phyloP scores from a whole-genome alignment of 2,797 vertebrate species.

The Mionectes olivaceus region DNA sequence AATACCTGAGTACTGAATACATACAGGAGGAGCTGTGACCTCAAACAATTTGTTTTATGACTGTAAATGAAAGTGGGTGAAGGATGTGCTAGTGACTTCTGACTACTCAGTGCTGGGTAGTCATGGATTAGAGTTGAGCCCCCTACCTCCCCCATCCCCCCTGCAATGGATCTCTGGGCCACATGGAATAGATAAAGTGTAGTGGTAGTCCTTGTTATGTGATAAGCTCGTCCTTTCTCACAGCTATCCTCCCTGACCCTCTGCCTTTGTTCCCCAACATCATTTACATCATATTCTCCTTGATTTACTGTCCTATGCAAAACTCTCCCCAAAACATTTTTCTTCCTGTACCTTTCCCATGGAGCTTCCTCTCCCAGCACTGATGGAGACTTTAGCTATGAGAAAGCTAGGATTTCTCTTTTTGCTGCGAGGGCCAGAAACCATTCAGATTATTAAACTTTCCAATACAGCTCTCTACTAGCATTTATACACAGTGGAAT shows the following conservation, averaged over 20 bases:
- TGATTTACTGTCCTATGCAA: background rate
- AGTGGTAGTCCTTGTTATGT: background rate
- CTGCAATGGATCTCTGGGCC: background rate
- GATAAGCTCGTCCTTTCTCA: background rate
- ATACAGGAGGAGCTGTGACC: background rate
- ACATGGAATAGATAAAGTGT: background rate
- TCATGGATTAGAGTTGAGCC: background rate
- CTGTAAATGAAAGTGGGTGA: background rate
- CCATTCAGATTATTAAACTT: constrained; percentile 31
- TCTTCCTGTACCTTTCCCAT: background rate
- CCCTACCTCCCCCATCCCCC: fast-evolving
- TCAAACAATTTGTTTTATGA: background rate
- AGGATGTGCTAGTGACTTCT: background rate
- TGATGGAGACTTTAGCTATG: background rate
- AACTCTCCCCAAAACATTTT: background rate
- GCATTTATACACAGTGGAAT: constrained; percentile 61
- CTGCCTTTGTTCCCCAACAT: background rate
- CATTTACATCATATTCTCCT: background rate
- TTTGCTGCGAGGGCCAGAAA: background rate
- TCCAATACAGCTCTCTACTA: constrained; percentile 11
- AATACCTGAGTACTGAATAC: too few relatives aligned
- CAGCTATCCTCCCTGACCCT: fast-evolving
- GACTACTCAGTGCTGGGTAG: background rate
- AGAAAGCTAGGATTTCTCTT: background rate
- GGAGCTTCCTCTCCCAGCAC: background rate